phyloP scores from a whole-genome alignment of 2,888 invertebrate species.

The Hemicrepidius hirtus region DNA sequence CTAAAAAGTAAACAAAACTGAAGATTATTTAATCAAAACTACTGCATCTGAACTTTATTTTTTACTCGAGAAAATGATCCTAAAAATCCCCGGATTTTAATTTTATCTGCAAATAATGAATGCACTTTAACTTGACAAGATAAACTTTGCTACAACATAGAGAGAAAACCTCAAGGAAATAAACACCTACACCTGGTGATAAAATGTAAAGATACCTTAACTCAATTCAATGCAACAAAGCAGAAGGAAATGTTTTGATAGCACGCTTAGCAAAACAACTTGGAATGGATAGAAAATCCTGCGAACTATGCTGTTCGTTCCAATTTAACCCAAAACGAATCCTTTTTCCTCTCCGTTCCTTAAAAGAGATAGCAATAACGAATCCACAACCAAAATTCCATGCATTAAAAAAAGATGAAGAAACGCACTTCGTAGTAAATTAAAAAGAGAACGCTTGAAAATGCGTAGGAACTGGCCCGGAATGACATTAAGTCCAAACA shows the following conservation, averaged over 20 bases:
- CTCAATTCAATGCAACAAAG: constrained; percentile 7
- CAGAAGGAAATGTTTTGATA: not conserved
- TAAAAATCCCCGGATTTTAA: too few species aligned
- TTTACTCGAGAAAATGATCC: too few species aligned
- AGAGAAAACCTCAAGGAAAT: constrained; percentile 12
- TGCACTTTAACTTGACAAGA: constrained; percentile 13
- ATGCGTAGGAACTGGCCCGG: too few species aligned
- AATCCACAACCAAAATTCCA: not conserved
- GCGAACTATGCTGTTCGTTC: not conserved
- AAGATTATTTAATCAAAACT: too few species aligned
- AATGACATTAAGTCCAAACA: too few species aligned
- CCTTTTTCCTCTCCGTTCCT: not conserved
- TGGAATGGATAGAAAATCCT: constrained; percentile 10
- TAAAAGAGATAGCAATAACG: not conserved
- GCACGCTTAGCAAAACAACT: not conserved
- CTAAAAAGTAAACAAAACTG: too few species aligned
- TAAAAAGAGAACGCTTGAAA: not conserved
- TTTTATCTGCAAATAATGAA: not conserved
- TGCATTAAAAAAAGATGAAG: not conserved
- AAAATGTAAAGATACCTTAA: constrained; percentile 20
- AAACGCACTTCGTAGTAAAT: too few species aligned
- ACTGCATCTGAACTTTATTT: too few species aligned
- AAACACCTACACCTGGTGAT: constrained; percentile 21
- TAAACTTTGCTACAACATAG: not conserved
- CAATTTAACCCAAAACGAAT: too few species aligned